phyloP scores from a whole-genome alignment of 1,140 invertebrate species.

The Papilio dardanus region DNA sequence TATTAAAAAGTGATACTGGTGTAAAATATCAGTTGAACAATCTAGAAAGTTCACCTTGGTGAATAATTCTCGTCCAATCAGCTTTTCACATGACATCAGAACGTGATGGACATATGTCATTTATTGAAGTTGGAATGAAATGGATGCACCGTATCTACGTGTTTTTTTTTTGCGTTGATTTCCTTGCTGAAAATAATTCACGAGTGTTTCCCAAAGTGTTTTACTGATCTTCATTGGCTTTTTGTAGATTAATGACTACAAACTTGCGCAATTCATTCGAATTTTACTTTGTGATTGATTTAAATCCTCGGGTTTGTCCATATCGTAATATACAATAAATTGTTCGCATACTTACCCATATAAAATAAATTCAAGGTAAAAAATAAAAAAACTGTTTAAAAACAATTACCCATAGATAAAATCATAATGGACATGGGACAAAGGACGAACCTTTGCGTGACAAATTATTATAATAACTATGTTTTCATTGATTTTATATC shows the following conservation, averaged over 20 bases:
- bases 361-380: background rate
- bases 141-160: constrained; percentile 49
- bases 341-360: background rate
- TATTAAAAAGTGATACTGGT: background rate
- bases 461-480: background rate
- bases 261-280: too few species aligned
- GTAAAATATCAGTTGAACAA: constrained; percentile 37
- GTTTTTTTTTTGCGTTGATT: constrained; percentile 16
- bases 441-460: background rate
- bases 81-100: constrained; percentile 63
- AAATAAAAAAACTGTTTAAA: background rate
- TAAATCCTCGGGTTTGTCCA: too few species aligned
- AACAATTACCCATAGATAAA: constrained; percentile 3
- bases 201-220: background rate
- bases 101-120: constrained; percentile 52
- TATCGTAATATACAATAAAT: background rate
- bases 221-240: background rate
- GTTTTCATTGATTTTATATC: background rate
- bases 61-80: constrained; percentile 56
- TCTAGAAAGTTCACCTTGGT: constrained; percentile 46
- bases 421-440: background rate
- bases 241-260: too few species aligned
- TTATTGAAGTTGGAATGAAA: constrained; percentile 48
- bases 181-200: background rate
- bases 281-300: too few species aligned